A percentile compares a stretch with the other conserved stretches of the same genome.
phyloP scores from a whole-genome alignment of 2,113 vertebrate genomes.

The Orientallactaga bullata region DNA sequence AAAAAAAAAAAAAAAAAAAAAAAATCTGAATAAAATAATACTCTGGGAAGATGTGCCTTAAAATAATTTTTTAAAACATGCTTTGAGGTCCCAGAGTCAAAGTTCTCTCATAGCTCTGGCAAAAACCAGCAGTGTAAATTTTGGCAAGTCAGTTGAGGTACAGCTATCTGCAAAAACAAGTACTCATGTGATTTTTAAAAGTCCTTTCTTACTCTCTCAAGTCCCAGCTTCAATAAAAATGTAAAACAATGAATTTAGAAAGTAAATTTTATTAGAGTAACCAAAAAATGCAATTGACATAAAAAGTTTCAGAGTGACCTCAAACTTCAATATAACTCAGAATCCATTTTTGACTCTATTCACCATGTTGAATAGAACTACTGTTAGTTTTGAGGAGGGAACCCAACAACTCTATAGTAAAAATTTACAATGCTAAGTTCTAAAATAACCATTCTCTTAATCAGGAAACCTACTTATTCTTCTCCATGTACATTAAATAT shows the following conservation, averaged over 20 bases:
- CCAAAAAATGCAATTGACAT: conserved; percentile 41
- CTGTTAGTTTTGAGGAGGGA: background rate
- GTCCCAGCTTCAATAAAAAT: conserved; percentile 17
- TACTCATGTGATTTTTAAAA: background rate
- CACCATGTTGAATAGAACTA: background rate
- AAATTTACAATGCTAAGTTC: background rate
- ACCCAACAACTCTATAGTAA: background rate
- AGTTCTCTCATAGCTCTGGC: background rate
- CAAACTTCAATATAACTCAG: conserved; percentile 32
- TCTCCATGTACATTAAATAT: background rate
- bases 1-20: no score
- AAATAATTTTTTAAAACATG: background rate
- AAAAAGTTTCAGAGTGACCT: conserved; percentile 30
- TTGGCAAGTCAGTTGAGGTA: background rate
- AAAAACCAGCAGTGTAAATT: background rate
- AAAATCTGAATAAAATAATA: background rate
- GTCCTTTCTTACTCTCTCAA: background rate
- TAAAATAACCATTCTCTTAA: conserved; percentile 43
- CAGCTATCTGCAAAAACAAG: conserved; percentile 35
- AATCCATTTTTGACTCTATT: background rate
- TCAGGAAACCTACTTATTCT: background rate
- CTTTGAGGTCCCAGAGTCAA: background rate
- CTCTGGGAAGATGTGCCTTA: background rate
- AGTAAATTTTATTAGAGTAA: conserved; percentile 39
- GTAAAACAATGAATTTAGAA: conserved; percentile 35